Evolutionary conservation across 2,113 vertebrate genomes (phyloP).

Genomic region (Gasterosteus nipponicus): DNA sequence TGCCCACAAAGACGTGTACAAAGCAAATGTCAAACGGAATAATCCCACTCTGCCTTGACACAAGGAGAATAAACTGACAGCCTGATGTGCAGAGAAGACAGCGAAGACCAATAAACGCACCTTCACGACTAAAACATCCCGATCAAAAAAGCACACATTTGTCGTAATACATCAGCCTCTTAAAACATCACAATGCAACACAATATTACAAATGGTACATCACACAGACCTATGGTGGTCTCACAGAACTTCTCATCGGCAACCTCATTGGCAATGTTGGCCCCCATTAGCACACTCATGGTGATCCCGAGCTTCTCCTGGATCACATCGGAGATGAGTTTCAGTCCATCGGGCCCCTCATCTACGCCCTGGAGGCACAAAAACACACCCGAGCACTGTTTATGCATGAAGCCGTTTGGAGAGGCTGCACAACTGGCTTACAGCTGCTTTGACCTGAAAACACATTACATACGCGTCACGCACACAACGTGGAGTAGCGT

Average conservation of each 20-base stretch:
- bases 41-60: constrained; percentile 1
- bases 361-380: constrained; percentile 87
- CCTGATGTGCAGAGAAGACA: background rate
- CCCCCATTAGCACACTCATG: constrained; percentile 95
- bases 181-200: background rate
- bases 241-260: constrained; percentile 98
- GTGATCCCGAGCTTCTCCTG: constrained; percentile 89
- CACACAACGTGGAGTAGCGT: background rate
- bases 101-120: background rate
- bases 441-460: background rate
- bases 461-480: no score
- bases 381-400: background rate
- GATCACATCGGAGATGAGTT: constrained; percentile 97
- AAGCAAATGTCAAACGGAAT: constrained; percentile 7
- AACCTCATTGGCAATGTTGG: constrained; percentile 96
- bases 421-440: background rate
- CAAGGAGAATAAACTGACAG: constrained; percentile 16
- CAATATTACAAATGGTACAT: background rate
- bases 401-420: constrained; percentile 1
- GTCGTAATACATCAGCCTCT: background rate
- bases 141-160: background rate
- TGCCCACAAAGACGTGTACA: background rate
- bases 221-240: constrained; percentile 92
- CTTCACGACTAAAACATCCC: constrained; percentile 20
- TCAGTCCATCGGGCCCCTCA: constrained; percentile 91